Evolutionary conservation across 2,113 vertebrate species (phyloP).

Genomic region (Syrrhaptes paradoxus): DNA sequence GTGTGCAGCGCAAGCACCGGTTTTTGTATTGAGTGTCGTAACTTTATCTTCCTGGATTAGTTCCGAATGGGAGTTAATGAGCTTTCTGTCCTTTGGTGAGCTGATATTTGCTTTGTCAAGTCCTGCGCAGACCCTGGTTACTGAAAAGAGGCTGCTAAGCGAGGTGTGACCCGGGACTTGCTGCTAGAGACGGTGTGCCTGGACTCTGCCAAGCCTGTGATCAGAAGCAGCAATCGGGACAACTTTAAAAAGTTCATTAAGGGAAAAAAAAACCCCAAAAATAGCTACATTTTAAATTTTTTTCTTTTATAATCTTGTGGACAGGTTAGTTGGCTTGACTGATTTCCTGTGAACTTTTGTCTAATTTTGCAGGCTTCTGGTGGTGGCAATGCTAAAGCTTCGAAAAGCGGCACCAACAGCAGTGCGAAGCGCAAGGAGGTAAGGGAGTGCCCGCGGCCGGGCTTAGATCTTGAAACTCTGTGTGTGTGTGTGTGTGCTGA

Average conservation of each 20-base stretch:
- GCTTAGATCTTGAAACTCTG: accelerated
- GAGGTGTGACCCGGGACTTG: neutral
- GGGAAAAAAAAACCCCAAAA: neutral
- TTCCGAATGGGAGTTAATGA: neutral
- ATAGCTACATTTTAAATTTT: neutral
- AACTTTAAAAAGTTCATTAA: neutral
- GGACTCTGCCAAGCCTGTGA: neutral
- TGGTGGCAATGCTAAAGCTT: conserved; percentile 38
- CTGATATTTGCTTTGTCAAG: neutral
- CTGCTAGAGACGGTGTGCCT: neutral
- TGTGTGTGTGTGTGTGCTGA: accelerated
- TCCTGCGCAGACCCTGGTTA: neutral
- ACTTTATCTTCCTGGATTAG: neutral
- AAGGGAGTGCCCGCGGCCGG: neutral
- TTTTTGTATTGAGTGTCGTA: neutral
- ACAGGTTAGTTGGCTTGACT: neutral
- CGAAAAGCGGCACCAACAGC: conserved; percentile 24
- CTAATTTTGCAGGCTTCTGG: conserved; percentile 57
- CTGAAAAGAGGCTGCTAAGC: neutral
- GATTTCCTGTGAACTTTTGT: conserved; percentile 7
- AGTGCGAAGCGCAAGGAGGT: conserved; percentile 69
- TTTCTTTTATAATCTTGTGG: neutral
- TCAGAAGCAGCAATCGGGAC: neutral
- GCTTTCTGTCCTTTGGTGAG: neutral
- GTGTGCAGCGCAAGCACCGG: neutral